These are phyloP conservation scores for Oreochromis spilurus DNA, from an alignment of 2,113 vertebrate genomes.

Conservation along the genomic window DNA sequence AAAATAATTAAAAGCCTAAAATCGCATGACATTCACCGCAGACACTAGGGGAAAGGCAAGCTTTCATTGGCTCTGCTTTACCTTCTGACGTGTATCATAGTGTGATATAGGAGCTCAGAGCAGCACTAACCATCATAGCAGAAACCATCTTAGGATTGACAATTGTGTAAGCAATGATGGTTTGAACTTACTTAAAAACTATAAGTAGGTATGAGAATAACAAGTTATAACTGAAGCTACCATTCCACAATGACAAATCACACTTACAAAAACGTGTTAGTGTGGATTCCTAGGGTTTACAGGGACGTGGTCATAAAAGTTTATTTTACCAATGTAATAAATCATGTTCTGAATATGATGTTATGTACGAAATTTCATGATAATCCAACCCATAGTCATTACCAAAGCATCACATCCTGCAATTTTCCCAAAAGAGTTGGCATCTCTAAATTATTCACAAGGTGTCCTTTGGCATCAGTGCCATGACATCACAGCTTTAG, in stretches of 20 bases:
- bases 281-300: background rate
- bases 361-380: background rate
- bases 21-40: rapidly evolving
- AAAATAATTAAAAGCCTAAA: background rate
- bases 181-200: background rate
- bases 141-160: background rate
- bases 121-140: background rate
- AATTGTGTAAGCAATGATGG: background rate
- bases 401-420: background rate
- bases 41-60: background rate
- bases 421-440: background rate
- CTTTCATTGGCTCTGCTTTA: background rate
- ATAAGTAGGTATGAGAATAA: background rate
- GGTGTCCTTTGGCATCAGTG: background rate
- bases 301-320: background rate
- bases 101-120: background rate
- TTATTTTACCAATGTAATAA: background rate
- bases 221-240: background rate
- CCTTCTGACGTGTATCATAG: background rate
- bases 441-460: background rate
- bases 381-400: background rate
- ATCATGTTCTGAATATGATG: background rate
- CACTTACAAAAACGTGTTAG: background rate
- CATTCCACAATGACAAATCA: background rate
- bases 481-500: background rate